Conservation (phyloP, 2,113 vertebrate species). For the Actinemys pallida region DNA sequence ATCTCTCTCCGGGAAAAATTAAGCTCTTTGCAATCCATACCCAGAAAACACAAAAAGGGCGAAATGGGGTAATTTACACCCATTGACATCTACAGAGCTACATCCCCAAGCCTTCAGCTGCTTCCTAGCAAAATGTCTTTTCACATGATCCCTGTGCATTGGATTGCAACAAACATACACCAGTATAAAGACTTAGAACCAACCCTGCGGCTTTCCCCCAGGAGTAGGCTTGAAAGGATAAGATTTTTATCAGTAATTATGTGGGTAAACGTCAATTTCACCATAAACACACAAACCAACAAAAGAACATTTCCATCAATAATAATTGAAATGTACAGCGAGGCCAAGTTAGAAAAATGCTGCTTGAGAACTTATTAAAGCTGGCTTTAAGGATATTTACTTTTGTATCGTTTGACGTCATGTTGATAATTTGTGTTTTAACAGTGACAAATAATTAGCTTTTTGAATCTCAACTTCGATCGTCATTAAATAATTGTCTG, state of each 20-base stretch:
- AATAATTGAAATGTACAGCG: not conserved
- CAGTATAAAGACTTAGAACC: not conserved
- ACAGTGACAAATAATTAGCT: not conserved
- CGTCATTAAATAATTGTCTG: not conserved
- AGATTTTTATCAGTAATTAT: not conserved
- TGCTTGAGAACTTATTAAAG: not conserved
- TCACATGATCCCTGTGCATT: not conserved
- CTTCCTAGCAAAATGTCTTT: not conserved
- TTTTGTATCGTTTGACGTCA: not conserved
- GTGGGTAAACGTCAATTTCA: not conserved
- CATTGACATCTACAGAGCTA: not conserved
- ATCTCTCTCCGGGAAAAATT: not conserved
- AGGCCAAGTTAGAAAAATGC: not conserved
- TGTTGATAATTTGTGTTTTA: not conserved
- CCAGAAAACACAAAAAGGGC: not conserved
- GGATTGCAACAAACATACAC: not conserved
- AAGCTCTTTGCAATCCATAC: not conserved
- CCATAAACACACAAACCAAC: not conserved
- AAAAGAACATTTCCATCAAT: not conserved
- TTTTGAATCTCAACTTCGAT: not conserved
- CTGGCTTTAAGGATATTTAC: too few relatives aligned
- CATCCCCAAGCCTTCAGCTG: accelerated
- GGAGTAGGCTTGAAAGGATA: not conserved
- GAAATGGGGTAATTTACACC: not conserved
- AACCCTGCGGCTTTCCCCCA: not conserved